Evolutionary conservation across 2,888 invertebrate species (phyloP).

Genomic region (Nephrotoma guestfalica): DNA sequence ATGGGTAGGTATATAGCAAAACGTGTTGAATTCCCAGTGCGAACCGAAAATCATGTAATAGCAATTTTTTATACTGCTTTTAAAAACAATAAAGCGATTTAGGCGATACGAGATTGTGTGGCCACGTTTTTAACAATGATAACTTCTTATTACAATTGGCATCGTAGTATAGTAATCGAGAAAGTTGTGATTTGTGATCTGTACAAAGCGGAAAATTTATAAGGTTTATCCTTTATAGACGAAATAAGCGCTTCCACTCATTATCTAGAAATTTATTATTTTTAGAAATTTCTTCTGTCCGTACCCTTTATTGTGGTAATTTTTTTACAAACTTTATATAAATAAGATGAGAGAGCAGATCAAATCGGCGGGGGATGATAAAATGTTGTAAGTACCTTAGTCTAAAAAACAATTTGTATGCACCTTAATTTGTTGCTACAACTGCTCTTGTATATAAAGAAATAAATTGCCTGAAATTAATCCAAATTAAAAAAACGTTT

Average conservation of each 20-base stretch:
- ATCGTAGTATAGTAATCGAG: too few relatives aligned
- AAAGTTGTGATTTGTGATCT: too few relatives aligned
- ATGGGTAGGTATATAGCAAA: background rate
- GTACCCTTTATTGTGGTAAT: too few relatives aligned
- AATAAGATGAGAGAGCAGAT: background rate
- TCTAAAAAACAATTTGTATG: background rate
- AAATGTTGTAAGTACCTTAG: background rate
- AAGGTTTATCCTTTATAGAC: too few relatives aligned
- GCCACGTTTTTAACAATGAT: too few relatives aligned
- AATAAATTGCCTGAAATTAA: background rate
- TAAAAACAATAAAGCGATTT: background rate
- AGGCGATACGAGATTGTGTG: too few relatives aligned
- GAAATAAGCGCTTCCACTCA: too few relatives aligned
- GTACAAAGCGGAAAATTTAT: too few relatives aligned
- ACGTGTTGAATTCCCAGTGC: background rate
- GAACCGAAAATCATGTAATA: background rate
- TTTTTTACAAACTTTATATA: background rate
- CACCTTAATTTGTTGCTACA: background rate
- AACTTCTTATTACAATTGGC: too few relatives aligned
- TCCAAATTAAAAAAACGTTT: background rate
- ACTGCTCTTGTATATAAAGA: background rate
- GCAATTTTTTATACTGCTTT: background rate
- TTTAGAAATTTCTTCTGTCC: too few relatives aligned
- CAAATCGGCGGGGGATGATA: background rate
- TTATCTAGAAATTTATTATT: too few relatives aligned